Evolutionary conservation across 1,140 invertebrate species (phyloP).

Genomic region (Tetranychus cinnabarinus): DNA sequence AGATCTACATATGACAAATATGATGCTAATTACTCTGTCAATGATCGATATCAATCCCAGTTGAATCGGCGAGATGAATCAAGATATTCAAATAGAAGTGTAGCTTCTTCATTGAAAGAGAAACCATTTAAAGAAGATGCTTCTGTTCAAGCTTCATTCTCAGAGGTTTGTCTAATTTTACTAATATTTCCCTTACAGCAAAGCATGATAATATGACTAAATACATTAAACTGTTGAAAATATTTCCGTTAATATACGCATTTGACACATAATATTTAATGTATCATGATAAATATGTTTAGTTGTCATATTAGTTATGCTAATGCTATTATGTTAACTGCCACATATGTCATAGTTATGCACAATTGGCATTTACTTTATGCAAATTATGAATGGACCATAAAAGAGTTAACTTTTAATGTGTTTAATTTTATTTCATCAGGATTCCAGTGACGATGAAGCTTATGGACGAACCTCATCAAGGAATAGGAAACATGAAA

Average conservation of each 20-base stretch:
- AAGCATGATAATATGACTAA: neutral
- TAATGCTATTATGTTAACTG: too few relatives aligned
- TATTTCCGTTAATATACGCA: too few relatives aligned
- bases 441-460: neutral
- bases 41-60: neutral
- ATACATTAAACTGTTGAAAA: too few relatives aligned
- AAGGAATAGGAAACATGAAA: too few relatives aligned
- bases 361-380: neutral
- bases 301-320: too few relatives aligned
- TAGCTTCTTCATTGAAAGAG: neutral
- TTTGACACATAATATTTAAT: too few relatives aligned
- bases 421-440: neutral
- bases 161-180: neutral
- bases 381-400: neutral
- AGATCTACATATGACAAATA: too few relatives aligned
- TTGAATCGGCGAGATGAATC: neutral
- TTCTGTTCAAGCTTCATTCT: conserved; percentile 9
- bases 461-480: neutral
- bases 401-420: neutral
- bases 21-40: too few relatives aligned
- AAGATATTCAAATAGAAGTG: neutral
- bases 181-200: neutral
- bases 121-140: conserved; percentile 8
- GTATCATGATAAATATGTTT: too few relatives aligned
- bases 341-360: too few relatives aligned